Percentiles rank a stretch among this genome's conserved stretches.
phyloP scores from a whole-genome alignment of 2,797 vertebrate genomes.

The Cottoperca gobio region DNA sequence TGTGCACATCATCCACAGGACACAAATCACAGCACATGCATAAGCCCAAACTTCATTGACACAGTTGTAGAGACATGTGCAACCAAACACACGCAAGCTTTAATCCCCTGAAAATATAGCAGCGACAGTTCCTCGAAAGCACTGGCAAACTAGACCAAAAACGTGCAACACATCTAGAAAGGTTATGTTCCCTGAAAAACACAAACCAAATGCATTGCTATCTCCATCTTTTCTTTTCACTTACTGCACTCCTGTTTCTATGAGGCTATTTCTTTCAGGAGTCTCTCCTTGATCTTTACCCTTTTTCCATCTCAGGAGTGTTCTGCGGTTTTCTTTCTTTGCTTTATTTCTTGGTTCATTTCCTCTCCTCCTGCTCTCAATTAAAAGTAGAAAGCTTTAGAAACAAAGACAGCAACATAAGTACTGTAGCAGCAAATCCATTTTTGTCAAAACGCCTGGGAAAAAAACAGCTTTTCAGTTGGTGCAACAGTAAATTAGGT shows the following conservation, averaged over 20 bases:
- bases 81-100: slow-evolving; percentile 21
- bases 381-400: slow-evolving; percentile 1
- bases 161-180: not conserved
- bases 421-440: not conserved
- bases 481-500: not conserved
- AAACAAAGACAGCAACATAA: not conserved
- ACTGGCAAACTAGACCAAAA: slow-evolving; percentile 12
- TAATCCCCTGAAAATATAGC: slow-evolving; percentile 35
- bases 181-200: slow-evolving; percentile 8
- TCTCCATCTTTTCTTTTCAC: not conserved
- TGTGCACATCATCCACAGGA: slow-evolving; percentile 26
- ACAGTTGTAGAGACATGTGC: slow-evolving; percentile 20
- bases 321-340: not conserved
- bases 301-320: slow-evolving; percentile 13
- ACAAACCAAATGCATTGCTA: not conserved
- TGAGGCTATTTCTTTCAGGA: not conserved
- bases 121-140: slow-evolving; percentile 7
- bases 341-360: not conserved
- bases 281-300: not conserved
- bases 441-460: not conserved
- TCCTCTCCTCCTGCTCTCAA: not conserved
- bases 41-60: slow-evolving; percentile 16
- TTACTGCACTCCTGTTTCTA: not conserved
- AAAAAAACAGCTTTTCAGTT: not conserved
- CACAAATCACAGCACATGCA: slow-evolving; percentile 33